These are phyloP conservation scores for Melanotaenia trifasciata DNA, from an alignment of 2,797 vertebrate genomes.

Conservation along the genomic window DNA sequence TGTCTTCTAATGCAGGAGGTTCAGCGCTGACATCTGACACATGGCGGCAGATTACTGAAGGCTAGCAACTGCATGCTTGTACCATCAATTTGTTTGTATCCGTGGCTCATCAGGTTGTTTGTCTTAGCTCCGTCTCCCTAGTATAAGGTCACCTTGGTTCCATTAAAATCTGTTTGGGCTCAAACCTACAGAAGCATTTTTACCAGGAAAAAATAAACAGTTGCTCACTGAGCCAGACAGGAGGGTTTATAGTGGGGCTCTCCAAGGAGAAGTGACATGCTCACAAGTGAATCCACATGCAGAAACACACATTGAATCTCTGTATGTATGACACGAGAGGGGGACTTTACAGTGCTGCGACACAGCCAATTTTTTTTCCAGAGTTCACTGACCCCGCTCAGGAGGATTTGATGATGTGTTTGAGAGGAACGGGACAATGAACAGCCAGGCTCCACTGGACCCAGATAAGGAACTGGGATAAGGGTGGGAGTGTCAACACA, in stretches of 20 bases:
- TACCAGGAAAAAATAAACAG: conserved; percentile 42
- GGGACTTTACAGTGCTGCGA: conserved; percentile 25
- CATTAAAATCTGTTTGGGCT: conserved; percentile 1
- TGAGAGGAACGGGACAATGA: conserved; percentile 49
- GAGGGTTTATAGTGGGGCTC: conserved; percentile 25
- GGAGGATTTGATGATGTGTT: conserved; percentile 38
- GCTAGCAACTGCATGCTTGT: background rate
- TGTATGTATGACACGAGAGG: conserved; percentile 6
- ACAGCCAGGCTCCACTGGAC: conserved; percentile 26
- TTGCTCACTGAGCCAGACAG: conserved; percentile 19
- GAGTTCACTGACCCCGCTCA: conserved; percentile 48
- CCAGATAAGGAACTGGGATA: conserved; percentile 72
- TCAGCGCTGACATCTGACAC: background rate
- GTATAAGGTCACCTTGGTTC: background rate
- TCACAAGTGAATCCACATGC: conserved; percentile 10
- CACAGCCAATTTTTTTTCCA: conserved; percentile 7
- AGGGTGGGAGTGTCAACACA: conserved; percentile 44
- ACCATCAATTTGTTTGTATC: conserved; percentile 10
- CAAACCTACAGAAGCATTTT: conserved; percentile 27
- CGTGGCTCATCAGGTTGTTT: conserved; percentile 7
- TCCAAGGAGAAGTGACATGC: conserved; percentile 14
- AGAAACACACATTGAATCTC: background rate
- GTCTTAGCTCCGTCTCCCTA: background rate
- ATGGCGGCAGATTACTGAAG: conserved; percentile 1
- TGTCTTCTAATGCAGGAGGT: background rate